A percentile compares a stretch with the other conserved stretches of the same genome.
Evolutionary conservation across 2,888 invertebrate genomes (phyloP).

Genomic region (Drosophila parthenogenetica): DNA sequence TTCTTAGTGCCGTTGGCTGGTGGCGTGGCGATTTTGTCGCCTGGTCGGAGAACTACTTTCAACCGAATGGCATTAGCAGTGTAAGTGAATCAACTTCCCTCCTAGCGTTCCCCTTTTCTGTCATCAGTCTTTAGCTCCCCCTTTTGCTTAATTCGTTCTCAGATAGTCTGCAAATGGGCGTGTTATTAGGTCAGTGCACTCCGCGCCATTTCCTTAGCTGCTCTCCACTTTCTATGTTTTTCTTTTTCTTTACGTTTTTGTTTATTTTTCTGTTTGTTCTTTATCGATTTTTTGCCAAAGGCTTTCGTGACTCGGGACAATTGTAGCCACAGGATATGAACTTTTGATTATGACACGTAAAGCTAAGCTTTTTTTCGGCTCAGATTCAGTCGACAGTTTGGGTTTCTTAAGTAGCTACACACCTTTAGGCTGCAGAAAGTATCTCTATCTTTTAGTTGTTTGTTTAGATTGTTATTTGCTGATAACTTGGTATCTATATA

Average conservation of each 20-base stretch:
- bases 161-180: conserved; percentile 34
- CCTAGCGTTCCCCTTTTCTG: neutral
- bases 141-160: conserved; percentile 3
- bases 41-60: conserved; percentile 82
- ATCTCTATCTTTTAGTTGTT: too few relatives aligned
- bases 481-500: too few relatives aligned
- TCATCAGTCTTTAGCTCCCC: neutral
- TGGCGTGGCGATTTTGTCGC: conserved; percentile 82
- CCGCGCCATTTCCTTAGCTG: conserved; percentile 34
- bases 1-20: conserved; percentile 83
- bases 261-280: conserved; percentile 17
- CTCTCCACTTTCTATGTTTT: conserved; percentile 12
- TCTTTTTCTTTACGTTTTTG: conserved; percentile 39
- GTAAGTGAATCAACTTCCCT: conserved; percentile 70
- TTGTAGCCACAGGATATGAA: conserved; percentile 71
- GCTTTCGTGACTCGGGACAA: conserved; percentile 69
- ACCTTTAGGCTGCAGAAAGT: too few relatives aligned
- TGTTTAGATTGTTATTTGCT: too few relatives aligned
- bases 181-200: conserved; percentile 78
- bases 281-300: conserved; percentile 64
- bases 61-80: conserved; percentile 83
- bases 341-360: conserved; percentile 78
- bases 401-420: neutral
- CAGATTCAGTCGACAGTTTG: conserved; percentile 18
- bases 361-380: conserved; percentile 23